Percentiles rank a stretch among this genome's conserved stretches.
Conservation (phyloP, 2,113 vertebrate genomes). For the Sinosuthora webbiana region DNA sequence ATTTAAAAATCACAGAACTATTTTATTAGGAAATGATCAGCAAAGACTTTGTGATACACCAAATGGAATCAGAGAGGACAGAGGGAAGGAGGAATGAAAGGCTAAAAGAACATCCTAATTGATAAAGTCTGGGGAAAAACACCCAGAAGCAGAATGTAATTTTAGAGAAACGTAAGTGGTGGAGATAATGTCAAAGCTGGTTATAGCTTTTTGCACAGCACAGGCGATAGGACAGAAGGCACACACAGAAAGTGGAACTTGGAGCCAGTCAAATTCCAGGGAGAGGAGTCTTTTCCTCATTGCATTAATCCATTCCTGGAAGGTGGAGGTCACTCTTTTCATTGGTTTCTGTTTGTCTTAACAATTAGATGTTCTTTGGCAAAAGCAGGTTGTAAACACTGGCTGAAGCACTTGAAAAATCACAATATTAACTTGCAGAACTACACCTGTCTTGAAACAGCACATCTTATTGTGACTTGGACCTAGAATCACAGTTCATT, state of each 20-base stretch:
- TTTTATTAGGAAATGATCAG: constrained; percentile 34
- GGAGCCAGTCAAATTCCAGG: neutral
- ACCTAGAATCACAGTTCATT: neutral
- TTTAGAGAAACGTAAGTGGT: constrained; percentile 23
- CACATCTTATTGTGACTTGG: fast-evolving
- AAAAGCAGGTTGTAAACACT: neutral
- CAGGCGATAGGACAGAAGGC: neutral
- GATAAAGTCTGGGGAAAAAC: neutral
- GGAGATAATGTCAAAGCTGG: constrained; percentile 47
- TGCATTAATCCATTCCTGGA: neutral
- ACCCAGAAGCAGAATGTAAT: constrained; percentile 13
- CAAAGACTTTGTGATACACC: neutral
- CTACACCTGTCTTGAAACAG: neutral
- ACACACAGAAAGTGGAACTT: neutral
- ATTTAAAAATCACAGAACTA: neutral
- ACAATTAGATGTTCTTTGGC: neutral
- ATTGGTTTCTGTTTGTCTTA: neutral
- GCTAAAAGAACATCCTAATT: constrained; percentile 36
- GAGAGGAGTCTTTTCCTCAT: neutral
- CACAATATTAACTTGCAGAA: neutral
- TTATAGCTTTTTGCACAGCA: constrained; percentile 30
- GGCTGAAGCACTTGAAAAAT: neutral
- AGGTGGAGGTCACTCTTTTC: neutral
- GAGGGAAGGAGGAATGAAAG: constrained; percentile 27
- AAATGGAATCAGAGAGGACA: constrained; percentile 33